Base-by-base conservation (phyloP, 2,797 vertebrate species). In the Melanotaenia parkinsoni region DNA sequence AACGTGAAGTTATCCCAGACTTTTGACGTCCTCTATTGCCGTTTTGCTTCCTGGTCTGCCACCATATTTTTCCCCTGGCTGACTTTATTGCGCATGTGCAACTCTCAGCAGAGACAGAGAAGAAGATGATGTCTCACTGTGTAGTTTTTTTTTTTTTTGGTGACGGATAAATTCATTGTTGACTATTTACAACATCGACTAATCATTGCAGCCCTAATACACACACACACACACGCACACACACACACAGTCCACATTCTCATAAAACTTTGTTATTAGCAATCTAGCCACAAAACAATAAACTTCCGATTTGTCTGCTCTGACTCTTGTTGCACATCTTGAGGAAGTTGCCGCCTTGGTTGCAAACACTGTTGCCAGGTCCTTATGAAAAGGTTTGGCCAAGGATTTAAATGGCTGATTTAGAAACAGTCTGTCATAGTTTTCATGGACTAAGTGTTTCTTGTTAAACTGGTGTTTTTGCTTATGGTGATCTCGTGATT, bases 231-330 rank as follows among this genome's bases (percentile, higher is more conserved):
- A 60, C 26, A 26, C 26, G 54, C 30, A 28, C 3, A 50, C 30
- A 28, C 3, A 50, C 37, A 45, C 4, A 60, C 16, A 18, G 26
- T 26, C 32, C 24, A 57, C 4, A 50, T 5, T 30, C n/a, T 43
- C 40, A 56, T n/a, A 18, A 62, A 77, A 69, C 40, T n/a, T 40
- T 67, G 53, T 11, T 24, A 81, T 78, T 33, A 58, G 16, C 32
- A 65, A 20, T 13, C 30, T 26, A 65, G 2, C 71, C 22, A 72
- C 47, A 77, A 24, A 73, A 35, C 65, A 63, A 67, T 22, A 20
- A 77, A 63, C 16, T 40, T 69, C 20, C 47, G 5, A 2, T 32
- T 64, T 38, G 33, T 50, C 54, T 35, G 20, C 62, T 64, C 16
- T 70, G 61, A 73, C 30, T 32, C 32, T 66, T 30, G 65, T 22